These are phyloP conservation scores for Macrophya alboannulata DNA, from an alignment of 2,888 invertebrate genomes.

Conservation along the genomic window DNA sequence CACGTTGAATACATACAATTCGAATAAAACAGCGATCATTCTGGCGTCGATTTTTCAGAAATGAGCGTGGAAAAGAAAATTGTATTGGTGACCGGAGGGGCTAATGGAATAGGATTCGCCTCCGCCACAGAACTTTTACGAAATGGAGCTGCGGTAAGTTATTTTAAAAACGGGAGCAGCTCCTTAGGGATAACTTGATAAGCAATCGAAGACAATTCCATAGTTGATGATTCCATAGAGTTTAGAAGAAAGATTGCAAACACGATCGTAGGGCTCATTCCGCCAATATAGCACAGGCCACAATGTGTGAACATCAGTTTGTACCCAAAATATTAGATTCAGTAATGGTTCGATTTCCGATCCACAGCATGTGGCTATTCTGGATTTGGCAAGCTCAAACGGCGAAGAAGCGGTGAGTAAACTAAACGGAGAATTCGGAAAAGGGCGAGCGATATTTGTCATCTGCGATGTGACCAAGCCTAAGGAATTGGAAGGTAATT, in stretches of 20 bases:
- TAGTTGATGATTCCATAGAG: background rate
- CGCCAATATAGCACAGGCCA: background rate
- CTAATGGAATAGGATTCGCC: conserved; percentile 66
- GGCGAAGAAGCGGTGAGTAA: conserved; percentile 68
- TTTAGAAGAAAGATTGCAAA: background rate
- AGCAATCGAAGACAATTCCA: background rate
- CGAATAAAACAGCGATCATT: background rate
- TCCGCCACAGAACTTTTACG: conserved; percentile 62
- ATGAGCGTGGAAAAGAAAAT: conserved; percentile 65
- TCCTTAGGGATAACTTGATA: too few relatives aligned
- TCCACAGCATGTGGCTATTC: conserved; percentile 69
- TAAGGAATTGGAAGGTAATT: conserved; percentile 73
- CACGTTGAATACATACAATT: background rate
- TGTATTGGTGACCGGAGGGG: conserved; percentile 69
- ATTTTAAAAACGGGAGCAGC: background rate
- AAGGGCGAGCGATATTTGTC: conserved; percentile 71
- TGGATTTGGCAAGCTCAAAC: conserved; percentile 71
- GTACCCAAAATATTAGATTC: background rate
- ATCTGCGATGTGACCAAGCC: conserved; percentile 73
- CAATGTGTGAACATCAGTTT: background rate
- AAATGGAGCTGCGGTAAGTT: conserved; percentile 65
- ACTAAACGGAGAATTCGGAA: conserved; percentile 73
- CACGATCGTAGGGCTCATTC: background rate
- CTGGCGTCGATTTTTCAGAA: conserved; percentile 59
- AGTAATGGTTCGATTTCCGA: background rate